phyloP scores from a whole-genome alignment of 2,797 vertebrate species.

The Morus bassanus region DNA sequence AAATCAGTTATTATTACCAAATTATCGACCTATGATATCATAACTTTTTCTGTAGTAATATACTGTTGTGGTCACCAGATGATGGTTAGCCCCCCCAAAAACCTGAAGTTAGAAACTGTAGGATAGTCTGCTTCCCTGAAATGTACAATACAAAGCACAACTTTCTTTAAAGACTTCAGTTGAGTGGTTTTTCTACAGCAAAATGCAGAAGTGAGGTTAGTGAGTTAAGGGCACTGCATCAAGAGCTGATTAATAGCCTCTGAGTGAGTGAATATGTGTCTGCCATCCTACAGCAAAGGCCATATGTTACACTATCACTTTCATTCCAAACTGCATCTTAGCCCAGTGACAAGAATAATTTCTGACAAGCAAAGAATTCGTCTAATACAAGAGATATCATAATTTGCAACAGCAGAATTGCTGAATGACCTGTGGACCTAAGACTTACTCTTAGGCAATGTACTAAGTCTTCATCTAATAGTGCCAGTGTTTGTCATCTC shows the following conservation, averaged over 20 bases:
- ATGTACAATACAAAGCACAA: neutral
- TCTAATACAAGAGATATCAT: slow-evolving; percentile 45
- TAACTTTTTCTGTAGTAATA: neutral
- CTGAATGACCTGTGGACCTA: neutral
- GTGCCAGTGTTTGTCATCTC: slow-evolving; percentile 29
- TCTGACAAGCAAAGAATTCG: slow-evolving; percentile 56
- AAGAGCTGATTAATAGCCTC: slow-evolving; percentile 64
- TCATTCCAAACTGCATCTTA: slow-evolving; percentile 50
- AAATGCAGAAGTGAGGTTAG: slow-evolving; percentile 15
- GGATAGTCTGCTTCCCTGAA: neutral
- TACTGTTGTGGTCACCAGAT: neutral
- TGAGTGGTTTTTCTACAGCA: neutral
- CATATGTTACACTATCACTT: slow-evolving; percentile 58
- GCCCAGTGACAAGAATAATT: slow-evolving; percentile 65
- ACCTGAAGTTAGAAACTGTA: neutral
- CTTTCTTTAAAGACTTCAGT: slow-evolving; percentile 18
- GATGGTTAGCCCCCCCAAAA: neutral
- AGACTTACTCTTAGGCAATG: slow-evolving; percentile 35
- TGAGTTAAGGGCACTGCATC: slow-evolving; percentile 30
- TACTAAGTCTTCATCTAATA: neutral
- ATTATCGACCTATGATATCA: neutral
- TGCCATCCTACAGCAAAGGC: slow-evolving; percentile 51
- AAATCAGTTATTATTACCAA: neutral
- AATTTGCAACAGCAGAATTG: slow-evolving; percentile 53
- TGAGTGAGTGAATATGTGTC: slow-evolving; percentile 56